A percentile compares a stretch with the other conserved stretches of the same genome.
Conservation (phyloP, 2,113 vertebrate species). For the Paralichthys olivaceus region DNA sequence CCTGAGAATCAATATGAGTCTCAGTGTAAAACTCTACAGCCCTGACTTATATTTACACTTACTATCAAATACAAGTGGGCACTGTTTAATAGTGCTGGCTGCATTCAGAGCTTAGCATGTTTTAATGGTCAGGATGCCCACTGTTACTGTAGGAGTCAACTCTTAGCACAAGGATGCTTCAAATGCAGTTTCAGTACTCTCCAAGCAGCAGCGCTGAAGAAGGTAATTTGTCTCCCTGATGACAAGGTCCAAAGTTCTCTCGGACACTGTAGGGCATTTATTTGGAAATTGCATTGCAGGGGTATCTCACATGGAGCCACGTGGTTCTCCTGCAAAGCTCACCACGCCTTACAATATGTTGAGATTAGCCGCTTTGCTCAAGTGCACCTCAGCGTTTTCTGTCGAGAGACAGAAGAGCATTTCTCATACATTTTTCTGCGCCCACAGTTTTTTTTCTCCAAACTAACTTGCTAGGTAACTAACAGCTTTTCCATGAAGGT, state of each 20-base stretch:
- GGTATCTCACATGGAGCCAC: neutral
- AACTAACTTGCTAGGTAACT: neutral
- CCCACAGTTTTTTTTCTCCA: neutral
- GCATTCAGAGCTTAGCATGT: conserved; percentile 19
- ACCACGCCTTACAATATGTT: neutral
- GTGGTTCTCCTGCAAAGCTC: neutral
- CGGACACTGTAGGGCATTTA: conserved; percentile 14
- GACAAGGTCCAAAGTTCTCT: conserved; percentile 31
- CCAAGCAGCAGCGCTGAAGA: neutral
- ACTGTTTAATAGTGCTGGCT: neutral
- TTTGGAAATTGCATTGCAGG: neutral
- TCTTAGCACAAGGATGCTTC: conserved; percentile 29
- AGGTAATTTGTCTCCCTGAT: conserved; percentile 35
- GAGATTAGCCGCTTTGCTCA: conserved; percentile 20
- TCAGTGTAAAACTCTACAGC: conserved; percentile 5
- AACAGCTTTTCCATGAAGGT: neutral
- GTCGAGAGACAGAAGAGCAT: conserved; percentile 6
- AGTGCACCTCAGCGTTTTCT: conserved; percentile 12
- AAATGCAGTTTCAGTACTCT: conserved; percentile 27
- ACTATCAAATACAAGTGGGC: conserved; percentile 13
- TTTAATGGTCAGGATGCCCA: neutral
- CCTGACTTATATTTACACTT: conserved; percentile 19
- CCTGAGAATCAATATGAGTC: conserved; percentile 44
- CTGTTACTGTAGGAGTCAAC: neutral
- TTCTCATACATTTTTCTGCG: conserved; percentile 6